Evolutionary conservation across 2,888 invertebrate genomes (phyloP), one percentile per base, ranked within the genome.

Genomic region (Ochropacha duplaris): DNA sequence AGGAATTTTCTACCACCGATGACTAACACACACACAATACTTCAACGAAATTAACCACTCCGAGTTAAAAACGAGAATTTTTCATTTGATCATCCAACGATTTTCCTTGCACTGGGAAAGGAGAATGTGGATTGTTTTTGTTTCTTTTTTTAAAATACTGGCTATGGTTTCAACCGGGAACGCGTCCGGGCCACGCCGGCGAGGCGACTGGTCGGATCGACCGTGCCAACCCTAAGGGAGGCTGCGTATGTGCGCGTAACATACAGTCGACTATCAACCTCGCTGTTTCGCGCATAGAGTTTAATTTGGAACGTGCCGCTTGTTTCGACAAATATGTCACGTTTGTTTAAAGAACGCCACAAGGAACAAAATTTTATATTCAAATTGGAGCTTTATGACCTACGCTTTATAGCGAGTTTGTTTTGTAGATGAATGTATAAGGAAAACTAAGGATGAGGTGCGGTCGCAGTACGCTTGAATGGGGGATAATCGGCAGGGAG

Each of bases 191-290:
- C 88, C 81, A 80, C 86, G 90, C 89, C 90, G 86, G 85, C 86
- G 83, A 85, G 85, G 87, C 90, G 89, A 92, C 92, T 92, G 92
- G 82, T 84, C 84, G 90, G 89, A 92, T 92, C 92, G 92, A 92
- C 87, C 88, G 85, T 82, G 81, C 78, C 82, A 83, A 84, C 87
- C 88, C 87, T 81, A 79, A 91, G 92, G 92, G 90, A 92, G 91
- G 89, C 90, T 92, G 92, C 88, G 89, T 90, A 83, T 83, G 81
- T 80, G 86, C 85, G 86, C 84, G 78, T 65, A 62, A 39, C 67
- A 22, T 22, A 51, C 70, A 54, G 60, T 58, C 74, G 31, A 84
- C 69, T 69, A 60, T 69, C 65, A 58, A 78, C 81, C 73, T 71
- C 69, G 67, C 55, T 49, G 22, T 50, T 34, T 54, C 5, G 50